Evolutionary conservation across 2,797 vertebrate genomes (phyloP), one percentile per base, ranked within the genome.

Genomic region (Eleutherodactylus coqui): DNA sequence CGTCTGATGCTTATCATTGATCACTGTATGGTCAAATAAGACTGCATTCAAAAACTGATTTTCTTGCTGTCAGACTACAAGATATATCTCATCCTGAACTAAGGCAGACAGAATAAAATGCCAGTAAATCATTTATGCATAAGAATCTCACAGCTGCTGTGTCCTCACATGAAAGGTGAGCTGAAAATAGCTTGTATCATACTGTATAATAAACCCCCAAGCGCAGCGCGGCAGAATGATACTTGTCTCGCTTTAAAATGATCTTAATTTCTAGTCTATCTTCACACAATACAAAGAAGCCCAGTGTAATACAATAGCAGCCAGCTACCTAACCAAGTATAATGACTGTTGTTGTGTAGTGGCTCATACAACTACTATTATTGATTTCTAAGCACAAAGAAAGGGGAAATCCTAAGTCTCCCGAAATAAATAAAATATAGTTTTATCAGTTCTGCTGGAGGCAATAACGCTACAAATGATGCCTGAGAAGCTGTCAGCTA

Each of bases 51-150:
- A 45, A 75, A 49, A 34, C 77, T 80, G 60, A 80, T 69, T 81
- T 82, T 53, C 49, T 58, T 55, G 41, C 17, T 72, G 24, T 38
- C 27, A 55, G 19, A 51, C 53, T 70, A 34, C 79, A 53, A 73
- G 80, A 53, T 41, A 43, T 36, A 53, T 82, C 32, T 69, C 36
- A 24, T 58, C 43, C 24, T 36, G 21, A 81, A 38, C 21, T 3
- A 1, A 60, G 29, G n/a, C n/a, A 32, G 34, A 17, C 16, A 16
- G 32, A 49, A 78, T 58, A 70, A 82, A 83, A 60, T 62, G 47
- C 36, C 62, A 49, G 55, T 75, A 84, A 84, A 84, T 67, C 72
- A 49, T 84, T 67, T 84, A 77, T 67, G 82, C 58, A 64, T 34
- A 84, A 32, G 41, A 77, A 77, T 64, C 43, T 36, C 58, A 17